These are phyloP conservation scores for Bos javanicus DNA, from an alignment of 2,113 vertebrate species.

Conservation along the genomic window DNA sequence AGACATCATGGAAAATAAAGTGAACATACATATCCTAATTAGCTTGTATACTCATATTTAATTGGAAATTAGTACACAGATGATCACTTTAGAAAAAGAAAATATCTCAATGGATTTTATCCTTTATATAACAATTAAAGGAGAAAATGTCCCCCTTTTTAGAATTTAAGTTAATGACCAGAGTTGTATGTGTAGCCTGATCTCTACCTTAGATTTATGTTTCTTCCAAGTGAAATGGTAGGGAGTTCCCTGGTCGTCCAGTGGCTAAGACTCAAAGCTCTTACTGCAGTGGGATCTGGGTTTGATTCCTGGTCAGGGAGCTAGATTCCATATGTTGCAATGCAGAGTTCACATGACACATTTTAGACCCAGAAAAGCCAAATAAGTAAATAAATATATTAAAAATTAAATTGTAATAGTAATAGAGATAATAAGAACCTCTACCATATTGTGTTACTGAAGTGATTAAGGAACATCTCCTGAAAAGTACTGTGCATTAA, in stretches of 20 bases:
- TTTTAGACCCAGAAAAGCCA: background rate
- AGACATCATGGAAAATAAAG: background rate
- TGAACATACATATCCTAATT: background rate
- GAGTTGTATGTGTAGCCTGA: background rate
- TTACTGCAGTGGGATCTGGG: background rate
- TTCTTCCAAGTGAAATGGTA: background rate
- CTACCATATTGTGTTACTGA: background rate
- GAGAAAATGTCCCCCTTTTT: background rate
- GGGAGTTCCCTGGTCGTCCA: background rate
- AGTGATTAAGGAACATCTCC: background rate
- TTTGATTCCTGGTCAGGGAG: background rate
- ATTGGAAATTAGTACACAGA: background rate
- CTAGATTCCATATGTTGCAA: background rate
- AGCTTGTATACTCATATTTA: background rate
- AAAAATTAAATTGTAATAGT: background rate
- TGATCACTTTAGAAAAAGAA: background rate
- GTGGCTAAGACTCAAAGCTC: background rate
- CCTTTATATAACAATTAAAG: background rate
- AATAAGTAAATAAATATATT: background rate
- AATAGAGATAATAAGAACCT: background rate
- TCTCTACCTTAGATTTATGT: background rate
- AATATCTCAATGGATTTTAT: background rate
- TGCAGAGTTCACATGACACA: background rate
- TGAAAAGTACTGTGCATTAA: background rate
- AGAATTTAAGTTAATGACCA: background rate